Conservation (phyloP, 1,140 invertebrate species). For the Drosophila ercepeae region DNA sequence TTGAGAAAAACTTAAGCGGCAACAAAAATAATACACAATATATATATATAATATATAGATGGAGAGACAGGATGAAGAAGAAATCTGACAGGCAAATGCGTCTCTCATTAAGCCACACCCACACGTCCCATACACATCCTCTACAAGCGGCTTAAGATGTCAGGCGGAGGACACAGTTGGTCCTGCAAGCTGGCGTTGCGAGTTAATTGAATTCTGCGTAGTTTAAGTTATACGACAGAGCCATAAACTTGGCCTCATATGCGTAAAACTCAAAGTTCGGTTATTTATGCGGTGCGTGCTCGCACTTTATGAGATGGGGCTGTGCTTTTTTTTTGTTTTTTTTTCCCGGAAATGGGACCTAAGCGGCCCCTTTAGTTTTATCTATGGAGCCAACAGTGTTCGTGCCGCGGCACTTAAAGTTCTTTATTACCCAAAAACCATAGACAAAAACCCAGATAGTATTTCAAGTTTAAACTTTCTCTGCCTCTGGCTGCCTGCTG, state of each 20-base stretch:
- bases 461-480: not conserved
- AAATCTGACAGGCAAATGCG: conserved; percentile 50
- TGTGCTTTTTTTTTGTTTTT: not conserved
- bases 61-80: conserved; percentile 3
- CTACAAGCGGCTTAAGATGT: conserved; percentile 39
- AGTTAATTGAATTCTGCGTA: conserved; percentile 68
- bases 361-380: conserved; percentile 40
- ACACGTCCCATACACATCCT: not conserved
- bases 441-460: not conserved
- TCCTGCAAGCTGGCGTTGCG: conserved; percentile 36
- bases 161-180: conserved; percentile 27
- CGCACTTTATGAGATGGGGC: conserved; percentile 38
- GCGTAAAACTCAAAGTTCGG: conserved; percentile 56
- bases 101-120: conserved; percentile 41
- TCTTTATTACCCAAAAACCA: conserved; percentile 35
- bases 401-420: conserved; percentile 59
- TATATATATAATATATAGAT: conserved; percentile 10
- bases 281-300: conserved; percentile 56
- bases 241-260: conserved; percentile 66
- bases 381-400: conserved; percentile 47
- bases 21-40: conserved; percentile 1
- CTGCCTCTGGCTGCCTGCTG: not conserved
- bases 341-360: not conserved
- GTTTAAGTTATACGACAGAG: conserved; percentile 68
- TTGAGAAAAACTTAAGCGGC: conserved; percentile 12